Base-by-base conservation (phyloP, 30 jellyfish, hydroid and myxozoan species). In the Cassiopea andromeda region DNA sequence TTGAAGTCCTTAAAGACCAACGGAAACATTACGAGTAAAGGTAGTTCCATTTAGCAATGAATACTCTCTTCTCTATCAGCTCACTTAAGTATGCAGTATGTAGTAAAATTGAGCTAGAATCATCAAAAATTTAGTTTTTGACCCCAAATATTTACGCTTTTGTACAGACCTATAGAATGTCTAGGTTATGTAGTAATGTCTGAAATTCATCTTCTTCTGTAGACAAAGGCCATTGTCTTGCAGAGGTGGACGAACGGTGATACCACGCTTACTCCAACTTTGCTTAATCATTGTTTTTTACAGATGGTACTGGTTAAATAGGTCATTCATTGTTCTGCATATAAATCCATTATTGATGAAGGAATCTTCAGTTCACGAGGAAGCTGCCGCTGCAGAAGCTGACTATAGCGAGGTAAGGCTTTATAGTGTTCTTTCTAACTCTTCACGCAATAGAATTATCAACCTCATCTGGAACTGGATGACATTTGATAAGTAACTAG, bases 261-360 rank as follows among this genome's bases (percentile, higher is more conserved):
- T 17, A 7, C 15, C 19, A 14, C 8, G 68, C 14, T 6, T 6
- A 58, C 14, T 58, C 68, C 8, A 7, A 58, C 68, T 58, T 14
- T 64, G 27, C 5, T 17, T 4, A 64, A 64, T 64, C 6, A 17
- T 70, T 43, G 16, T 15, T n/a, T 70, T 70, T 17, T 19, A 19
- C 79, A 70, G 54, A 70, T 70, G 79, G 79, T 19, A 27, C 54
- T 27, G 50, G 15, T 19, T 19, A 12, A 18, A 70, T 19, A 7
- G 79, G 49, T 38, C 79, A 70, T 67, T 67, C 76, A 67, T 70
- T 70, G 57, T 14, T 18, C 15, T 7, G 18, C 6, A 4, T 70
- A 70, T 70, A 70, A 70, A 70, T 70, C 57, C 79, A 70, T 70
- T 12, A 70, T 70, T 70, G 49, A 70, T 70, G 79, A 70, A 70